Percentiles rank a stretch among this genome's conserved stretches.
Conservation (phyloP, 2,888 invertebrate genomes). For the Odontocolon sp. region DNA sequence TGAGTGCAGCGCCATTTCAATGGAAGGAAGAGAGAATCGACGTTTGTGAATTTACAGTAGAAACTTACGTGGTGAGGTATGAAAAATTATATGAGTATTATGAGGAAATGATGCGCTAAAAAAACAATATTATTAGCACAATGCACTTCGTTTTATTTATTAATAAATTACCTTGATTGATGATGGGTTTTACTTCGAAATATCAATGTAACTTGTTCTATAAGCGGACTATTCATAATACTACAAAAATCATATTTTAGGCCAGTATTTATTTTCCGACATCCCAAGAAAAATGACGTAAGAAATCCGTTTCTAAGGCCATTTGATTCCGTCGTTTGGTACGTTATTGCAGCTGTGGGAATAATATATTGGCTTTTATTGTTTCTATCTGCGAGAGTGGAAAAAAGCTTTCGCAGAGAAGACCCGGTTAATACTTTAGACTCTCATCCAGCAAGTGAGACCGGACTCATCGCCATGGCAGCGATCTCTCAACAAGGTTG, state of each 20-base stretch:
- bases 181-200: too few relatives aligned
- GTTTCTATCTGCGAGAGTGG: constrained; percentile 62
- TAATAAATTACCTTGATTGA: not conserved
- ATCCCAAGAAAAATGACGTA: constrained; percentile 84
- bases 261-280: constrained; percentile 86
- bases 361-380: constrained; percentile 66
- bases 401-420: constrained; percentile 46
- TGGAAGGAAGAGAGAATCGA: constrained; percentile 84
- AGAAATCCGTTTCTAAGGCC: constrained; percentile 86
- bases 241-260: constrained; percentile 75
- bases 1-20: constrained; percentile 86
- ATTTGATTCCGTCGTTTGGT: constrained; percentile 82
- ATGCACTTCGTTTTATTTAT: not conserved
- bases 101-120: too few relatives aligned
- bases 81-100: not conserved
- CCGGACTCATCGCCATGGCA: constrained; percentile 79
- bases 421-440: constrained; percentile 39
- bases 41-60: constrained; percentile 83
- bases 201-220: not conserved
- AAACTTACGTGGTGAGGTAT: constrained; percentile 85
- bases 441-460: constrained; percentile 63
- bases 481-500: constrained; percentile 81
- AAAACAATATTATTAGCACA: too few relatives aligned
- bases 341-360: constrained; percentile 81
- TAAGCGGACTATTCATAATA: not conserved